Evolutionary conservation across 1,140 invertebrate species (phyloP).

Genomic region (Drosophila nebulosa): DNA sequence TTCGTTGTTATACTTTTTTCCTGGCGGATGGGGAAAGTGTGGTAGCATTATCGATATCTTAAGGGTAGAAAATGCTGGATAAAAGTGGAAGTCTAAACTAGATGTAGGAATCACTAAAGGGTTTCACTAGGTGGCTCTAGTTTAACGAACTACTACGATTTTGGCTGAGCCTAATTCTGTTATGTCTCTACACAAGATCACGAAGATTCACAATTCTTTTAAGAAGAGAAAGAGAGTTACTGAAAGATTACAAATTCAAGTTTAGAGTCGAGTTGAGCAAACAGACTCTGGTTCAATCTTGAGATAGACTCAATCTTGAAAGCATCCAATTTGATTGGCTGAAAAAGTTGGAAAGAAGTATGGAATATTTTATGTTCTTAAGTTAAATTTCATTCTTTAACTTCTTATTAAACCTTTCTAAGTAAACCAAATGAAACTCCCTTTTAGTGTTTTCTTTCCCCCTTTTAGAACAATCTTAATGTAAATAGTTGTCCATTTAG

Average conservation of each 20-base stretch:
- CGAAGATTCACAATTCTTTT: background rate
- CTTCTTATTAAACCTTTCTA: no score
- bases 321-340: no score
- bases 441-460: no score
- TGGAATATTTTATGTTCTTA: no score
- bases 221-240: no score
- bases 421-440: no score
- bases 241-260: no score
- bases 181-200: background rate
- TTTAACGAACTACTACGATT: background rate
- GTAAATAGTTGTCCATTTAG: no score
- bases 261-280: no score
- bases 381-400: background rate
- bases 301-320: background rate
- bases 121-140: background rate
- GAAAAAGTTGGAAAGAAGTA: no score
- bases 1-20: constrained; percentile 44
- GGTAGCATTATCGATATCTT: background rate
- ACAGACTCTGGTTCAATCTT: no score
- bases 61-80: constrained; percentile 2
- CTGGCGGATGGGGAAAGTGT: constrained; percentile 41
- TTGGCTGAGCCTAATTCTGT: background rate
- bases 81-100: constrained; percentile 22
- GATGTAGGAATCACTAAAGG: background rate
- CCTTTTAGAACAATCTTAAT: no score